Evolutionary conservation across 2,113 vertebrate species (phyloP).

Genomic region (Tychaedon coryphoeus): DNA sequence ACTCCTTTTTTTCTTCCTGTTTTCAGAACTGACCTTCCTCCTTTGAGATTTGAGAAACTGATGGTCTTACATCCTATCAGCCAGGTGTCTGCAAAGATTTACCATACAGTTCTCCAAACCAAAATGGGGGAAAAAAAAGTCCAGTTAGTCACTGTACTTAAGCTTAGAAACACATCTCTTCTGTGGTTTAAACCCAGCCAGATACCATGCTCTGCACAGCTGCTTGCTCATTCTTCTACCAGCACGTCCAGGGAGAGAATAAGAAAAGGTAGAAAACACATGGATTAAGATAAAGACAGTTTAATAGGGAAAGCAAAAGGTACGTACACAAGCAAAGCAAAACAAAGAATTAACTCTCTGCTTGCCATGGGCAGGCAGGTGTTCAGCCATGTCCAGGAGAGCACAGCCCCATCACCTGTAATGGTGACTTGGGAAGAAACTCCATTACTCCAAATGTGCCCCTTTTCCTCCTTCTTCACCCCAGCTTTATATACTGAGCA

Average conservation of each 20-base stretch:
- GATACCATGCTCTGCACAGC: too few species aligned
- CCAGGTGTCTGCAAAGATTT: not conserved
- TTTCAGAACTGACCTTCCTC: not conserved
- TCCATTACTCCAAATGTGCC: fast-evolving
- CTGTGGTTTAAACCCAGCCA: not conserved
- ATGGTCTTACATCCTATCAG: not conserved
- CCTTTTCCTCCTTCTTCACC: not conserved
- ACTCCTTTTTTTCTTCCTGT: not conserved
- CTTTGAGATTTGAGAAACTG: not conserved
- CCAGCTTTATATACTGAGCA: not conserved
- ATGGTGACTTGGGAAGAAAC: not conserved
- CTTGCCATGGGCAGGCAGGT: not conserved
- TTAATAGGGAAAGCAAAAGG: not conserved
- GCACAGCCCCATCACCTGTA: fast-evolving
- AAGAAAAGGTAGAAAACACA: not conserved
- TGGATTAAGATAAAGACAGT: not conserved
- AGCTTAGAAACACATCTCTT: not conserved
- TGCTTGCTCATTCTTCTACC: not conserved
- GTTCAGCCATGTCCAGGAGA: not conserved
- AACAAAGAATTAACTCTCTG: not conserved
- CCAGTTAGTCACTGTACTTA: not conserved
- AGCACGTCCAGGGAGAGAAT: not conserved
- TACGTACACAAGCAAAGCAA: not conserved
- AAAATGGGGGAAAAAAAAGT: not conserved
- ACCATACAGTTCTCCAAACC: not conserved